A percentile compares a stretch with the other conserved stretches of the same genome.
These are phyloP conservation scores for Amblyopsis rosae DNA, from an alignment of 2,113 vertebrate genomes.

Conservation along the genomic window DNA sequence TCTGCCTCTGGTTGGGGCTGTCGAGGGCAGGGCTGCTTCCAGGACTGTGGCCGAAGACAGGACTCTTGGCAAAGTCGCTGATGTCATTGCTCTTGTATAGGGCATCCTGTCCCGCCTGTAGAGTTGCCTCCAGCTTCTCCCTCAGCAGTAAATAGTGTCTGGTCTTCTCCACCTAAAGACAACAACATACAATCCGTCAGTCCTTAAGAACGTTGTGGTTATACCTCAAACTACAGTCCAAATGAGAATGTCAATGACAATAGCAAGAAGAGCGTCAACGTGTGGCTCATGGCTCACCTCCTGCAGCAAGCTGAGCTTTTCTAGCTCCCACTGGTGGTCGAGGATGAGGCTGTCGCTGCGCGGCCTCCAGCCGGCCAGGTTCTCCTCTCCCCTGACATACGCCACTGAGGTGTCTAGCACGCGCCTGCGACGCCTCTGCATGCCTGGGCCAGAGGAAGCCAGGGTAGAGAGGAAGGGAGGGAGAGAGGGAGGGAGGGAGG, in stretches of 20 bases:
- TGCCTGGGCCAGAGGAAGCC: slow-evolving; percentile 76
- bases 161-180: slow-evolving; percentile 92
- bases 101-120: slow-evolving; percentile 82
- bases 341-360: slow-evolving; percentile 97
- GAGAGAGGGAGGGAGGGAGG: not conserved
- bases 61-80: slow-evolving; percentile 80
- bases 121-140: slow-evolving; percentile 91
- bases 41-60: slow-evolving; percentile 74
- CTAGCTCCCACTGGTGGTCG: slow-evolving; percentile 97
- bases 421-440: slow-evolving; percentile 92
- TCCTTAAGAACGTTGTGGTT: not conserved
- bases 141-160: slow-evolving; percentile 94
- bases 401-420: slow-evolving; percentile 96
- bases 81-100: slow-evolving; percentile 82
- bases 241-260: not conserved
- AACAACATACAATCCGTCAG: not conserved
- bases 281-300: slow-evolving; percentile 74
- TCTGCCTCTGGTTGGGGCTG: slow-evolving; percentile 89
- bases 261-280: not conserved
- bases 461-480: not conserved
- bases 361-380: slow-evolving; percentile 95
- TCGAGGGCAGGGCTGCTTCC: slow-evolving; percentile 70
- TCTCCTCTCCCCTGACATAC: slow-evolving; percentile 95
- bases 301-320: slow-evolving; percentile 95
- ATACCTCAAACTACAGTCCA: not conserved